phyloP scores from a whole-genome alignment of 2,113 vertebrate genomes.

The Cynopterus brachyotis region DNA sequence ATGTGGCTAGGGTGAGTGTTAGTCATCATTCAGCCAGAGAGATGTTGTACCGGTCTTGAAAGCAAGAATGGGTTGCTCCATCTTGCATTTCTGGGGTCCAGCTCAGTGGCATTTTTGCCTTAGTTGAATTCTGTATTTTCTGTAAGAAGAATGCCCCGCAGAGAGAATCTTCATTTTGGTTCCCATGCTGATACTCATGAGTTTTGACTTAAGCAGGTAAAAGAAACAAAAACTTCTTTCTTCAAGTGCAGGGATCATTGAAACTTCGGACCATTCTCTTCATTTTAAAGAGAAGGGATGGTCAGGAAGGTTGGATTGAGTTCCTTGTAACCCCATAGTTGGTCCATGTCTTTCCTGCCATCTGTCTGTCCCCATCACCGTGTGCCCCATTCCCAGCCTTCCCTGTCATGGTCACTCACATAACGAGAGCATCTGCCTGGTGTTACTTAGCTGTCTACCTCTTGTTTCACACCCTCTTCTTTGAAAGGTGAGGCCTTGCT shows the following conservation, averaged over 20 bases:
- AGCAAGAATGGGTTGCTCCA: background rate
- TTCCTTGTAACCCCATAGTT: background rate
- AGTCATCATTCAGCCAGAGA: background rate
- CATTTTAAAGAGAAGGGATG: background rate
- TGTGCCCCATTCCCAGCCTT: fast-evolving
- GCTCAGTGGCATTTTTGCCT: background rate
- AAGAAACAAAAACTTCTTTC: background rate
- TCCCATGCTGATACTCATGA: background rate
- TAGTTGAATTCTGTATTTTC: background rate
- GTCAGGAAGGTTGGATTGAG: background rate
- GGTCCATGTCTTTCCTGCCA: background rate
- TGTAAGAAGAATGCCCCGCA: background rate
- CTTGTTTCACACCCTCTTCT: background rate
- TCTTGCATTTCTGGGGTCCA: background rate
- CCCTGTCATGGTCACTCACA: fast-evolving
- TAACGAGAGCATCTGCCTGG: background rate
- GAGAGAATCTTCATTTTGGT: background rate
- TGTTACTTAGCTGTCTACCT: background rate
- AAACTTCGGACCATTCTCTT: background rate
- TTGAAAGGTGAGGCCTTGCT: background rate
- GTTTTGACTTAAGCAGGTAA: background rate
- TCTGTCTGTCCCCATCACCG: fast-evolving
- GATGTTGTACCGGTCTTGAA: background rate
- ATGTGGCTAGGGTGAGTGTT: background rate
- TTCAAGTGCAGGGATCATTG: background rate